Evolutionary conservation across 2,797 vertebrate species (phyloP).

Genomic region (Poecilia gillii): DNA sequence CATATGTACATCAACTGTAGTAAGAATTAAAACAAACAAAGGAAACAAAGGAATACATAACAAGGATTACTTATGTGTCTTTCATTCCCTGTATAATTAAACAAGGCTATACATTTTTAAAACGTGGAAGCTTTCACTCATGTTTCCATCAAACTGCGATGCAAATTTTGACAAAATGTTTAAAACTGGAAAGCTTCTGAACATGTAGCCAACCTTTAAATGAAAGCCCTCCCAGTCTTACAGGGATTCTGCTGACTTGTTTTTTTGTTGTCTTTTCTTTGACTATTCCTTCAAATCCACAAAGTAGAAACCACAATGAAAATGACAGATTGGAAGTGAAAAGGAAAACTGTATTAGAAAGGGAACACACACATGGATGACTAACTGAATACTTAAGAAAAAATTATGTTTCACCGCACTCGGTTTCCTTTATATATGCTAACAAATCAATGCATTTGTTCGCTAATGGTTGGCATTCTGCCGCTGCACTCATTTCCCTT

Average conservation of each 20-base stretch:
- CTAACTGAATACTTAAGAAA: constrained; percentile 23
- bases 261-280: constrained; percentile 3
- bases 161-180: not conserved
- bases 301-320: constrained; percentile 36
- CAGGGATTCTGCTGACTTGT: not conserved
- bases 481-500: constrained; percentile 42
- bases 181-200: not conserved
- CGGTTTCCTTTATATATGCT: constrained; percentile 10
- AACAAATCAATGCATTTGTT: constrained; percentile 23
- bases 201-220: not conserved
- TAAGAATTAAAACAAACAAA: not conserved
- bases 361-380: constrained; percentile 22
- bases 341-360: constrained; percentile 33
- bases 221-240: not conserved
- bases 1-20: not conserved
- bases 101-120: not conserved
- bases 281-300: constrained; percentile 25
- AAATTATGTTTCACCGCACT: constrained; percentile 1
- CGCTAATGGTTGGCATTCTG: constrained; percentile 41
- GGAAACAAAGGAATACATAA: not conserved
- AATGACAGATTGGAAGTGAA: constrained; percentile 3
- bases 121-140: not conserved
- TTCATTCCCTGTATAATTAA: not conserved
- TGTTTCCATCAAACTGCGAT: not conserved
- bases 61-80: not conserved